Conservation (phyloP, 2,113 vertebrate species). For the Axis porcinus region DNA sequence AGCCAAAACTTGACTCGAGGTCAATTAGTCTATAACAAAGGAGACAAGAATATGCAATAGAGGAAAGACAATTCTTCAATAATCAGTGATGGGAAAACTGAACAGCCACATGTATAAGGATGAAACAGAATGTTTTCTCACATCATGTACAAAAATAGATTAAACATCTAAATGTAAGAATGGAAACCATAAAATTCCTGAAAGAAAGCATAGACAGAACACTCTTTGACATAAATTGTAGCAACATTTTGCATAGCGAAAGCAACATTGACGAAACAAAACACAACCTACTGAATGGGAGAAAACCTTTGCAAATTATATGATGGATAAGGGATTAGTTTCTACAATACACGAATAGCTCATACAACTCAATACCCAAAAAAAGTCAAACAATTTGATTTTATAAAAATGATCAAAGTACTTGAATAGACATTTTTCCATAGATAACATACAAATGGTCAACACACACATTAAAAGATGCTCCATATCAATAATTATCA, state of each 20-base stretch:
- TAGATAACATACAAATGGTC: background rate
- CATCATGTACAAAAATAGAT: background rate
- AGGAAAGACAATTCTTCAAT: background rate
- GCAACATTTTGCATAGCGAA: background rate
- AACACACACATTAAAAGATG: background rate
- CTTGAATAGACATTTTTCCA: background rate
- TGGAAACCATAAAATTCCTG: background rate
- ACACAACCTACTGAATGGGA: background rate
- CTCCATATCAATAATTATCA: background rate
- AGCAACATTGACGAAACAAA: background rate
- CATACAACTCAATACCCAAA: background rate
- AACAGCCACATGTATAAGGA: background rate
- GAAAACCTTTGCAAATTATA: background rate
- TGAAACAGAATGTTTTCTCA: background rate
- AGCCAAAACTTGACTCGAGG: background rate
- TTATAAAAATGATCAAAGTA: background rate
- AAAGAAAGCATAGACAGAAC: background rate
- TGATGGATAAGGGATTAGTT: background rate
- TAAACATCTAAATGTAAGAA: background rate
- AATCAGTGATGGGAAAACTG: background rate
- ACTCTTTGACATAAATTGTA: background rate
- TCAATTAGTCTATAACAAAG: background rate
- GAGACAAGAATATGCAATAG: background rate
- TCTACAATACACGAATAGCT: background rate
- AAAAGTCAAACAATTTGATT: background rate